Evolutionary conservation across 2,797 vertebrate species (phyloP).

Genomic region (Xenopus petersii): DNA sequence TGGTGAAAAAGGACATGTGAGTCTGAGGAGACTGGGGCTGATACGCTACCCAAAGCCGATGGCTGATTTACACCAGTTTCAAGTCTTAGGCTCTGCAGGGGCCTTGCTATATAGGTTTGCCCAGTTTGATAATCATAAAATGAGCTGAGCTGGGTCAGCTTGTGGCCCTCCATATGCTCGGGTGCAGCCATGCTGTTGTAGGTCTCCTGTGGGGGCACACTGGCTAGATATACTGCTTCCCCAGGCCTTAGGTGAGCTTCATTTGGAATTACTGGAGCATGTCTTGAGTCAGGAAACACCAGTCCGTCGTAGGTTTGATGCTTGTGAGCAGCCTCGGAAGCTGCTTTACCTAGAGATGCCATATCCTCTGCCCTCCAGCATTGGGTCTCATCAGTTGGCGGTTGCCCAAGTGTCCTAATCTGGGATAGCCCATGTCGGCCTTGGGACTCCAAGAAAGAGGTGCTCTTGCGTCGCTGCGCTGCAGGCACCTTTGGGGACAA

Average conservation of each 20-base stretch:
- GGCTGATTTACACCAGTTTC: conserved; percentile 77
- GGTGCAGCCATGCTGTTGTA: conserved; percentile 73
- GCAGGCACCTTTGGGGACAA: conserved; percentile 81
- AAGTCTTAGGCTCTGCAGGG: conserved; percentile 77
- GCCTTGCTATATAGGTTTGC: conserved; percentile 79
- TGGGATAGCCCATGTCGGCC: conserved; percentile 87
- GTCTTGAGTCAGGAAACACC: conserved; percentile 72
- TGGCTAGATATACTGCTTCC: conserved; percentile 79
- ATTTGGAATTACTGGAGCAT: conserved; percentile 76
- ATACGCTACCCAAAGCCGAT: conserved; percentile 67
- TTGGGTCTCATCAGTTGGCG: conserved; percentile 69
- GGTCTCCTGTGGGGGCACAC: conserved; percentile 73
- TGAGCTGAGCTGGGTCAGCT: conserved; percentile 67
- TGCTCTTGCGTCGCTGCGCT: conserved; percentile 93
- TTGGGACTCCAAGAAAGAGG: conserved; percentile 94
- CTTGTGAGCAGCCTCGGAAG: conserved; percentile 74
- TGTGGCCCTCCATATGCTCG: conserved; percentile 72
- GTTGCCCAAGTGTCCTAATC: conserved; percentile 77
- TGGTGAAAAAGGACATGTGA: conserved; percentile 67
- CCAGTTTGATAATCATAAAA: conserved; percentile 78
- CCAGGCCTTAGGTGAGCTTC: conserved; percentile 78
- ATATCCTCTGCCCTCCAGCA: conserved; percentile 72
- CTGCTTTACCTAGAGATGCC: conserved; percentile 66
- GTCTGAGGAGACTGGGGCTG: conserved; percentile 69
- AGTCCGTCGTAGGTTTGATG: conserved; percentile 66